Base-by-base conservation (phyloP, 2,797 vertebrate genomes). In the Darevskia nairensis region DNA sequence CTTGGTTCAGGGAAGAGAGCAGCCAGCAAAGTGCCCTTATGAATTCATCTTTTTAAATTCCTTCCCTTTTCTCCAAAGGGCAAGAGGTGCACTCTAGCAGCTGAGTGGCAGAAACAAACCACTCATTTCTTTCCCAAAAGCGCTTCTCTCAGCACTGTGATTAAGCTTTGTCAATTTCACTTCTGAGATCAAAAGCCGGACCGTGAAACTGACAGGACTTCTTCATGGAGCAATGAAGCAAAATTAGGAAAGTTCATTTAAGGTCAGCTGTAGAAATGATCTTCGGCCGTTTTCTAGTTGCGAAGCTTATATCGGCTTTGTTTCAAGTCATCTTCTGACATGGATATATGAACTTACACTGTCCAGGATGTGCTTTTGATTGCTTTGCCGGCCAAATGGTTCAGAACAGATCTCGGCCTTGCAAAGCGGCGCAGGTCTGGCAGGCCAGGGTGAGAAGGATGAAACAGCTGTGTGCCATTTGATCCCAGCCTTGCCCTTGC, bases 241-340 rank as follows among this genome's bases (percentile, higher is more conserved):
- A 87, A 75, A 46, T 27, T 64, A 55, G 50, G 39, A n/a, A 74
- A 64, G 39, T 44, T 66, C n/a, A 46, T 72, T 80, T n/a, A 66
- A 27, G 80, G 35, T 23, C 55, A 66, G n/a, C 21, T 82, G 59
- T 41, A 87, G 71, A 87, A 82, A 35, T 76, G n/a, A 66, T 82
- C 19, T 82, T 64, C 17, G 29, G 59, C 71, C 59, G 29, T 39
- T 76, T 66, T 81, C 55, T 35, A 44, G 21, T 50, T 46, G 21
- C 1, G 75, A 78, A 39, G 19, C 75, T 86, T 78, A 68, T 68
- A 32, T 68, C 9, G 39, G 59, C 39, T 68, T 68, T 23, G 39
- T 61, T 80, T 71, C 32, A 46, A 69, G 80, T 19, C 35, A 35
- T 15, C 25, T 81, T 35, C 29, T 81, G 68, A 61, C 35, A 81